Conservation (phyloP, 2,113 vertebrate genomes). For the Phalacrocorax carbo region DNA sequence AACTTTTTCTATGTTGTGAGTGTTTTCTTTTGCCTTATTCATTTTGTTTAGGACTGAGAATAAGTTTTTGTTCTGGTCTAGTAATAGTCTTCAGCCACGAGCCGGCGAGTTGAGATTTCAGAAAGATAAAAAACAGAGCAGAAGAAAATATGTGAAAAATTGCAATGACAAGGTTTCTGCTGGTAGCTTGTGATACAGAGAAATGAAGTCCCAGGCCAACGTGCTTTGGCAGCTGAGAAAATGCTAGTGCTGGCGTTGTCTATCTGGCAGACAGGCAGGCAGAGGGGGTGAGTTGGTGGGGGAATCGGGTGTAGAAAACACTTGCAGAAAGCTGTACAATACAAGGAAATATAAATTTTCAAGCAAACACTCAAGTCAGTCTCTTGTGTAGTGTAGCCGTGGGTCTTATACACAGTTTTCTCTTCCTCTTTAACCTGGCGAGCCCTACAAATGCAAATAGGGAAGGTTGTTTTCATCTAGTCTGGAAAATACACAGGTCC, state of each 20-base stretch:
- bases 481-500: not conserved
- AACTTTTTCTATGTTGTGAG: not conserved
- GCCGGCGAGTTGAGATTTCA: conserved; percentile 14
- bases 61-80: conserved; percentile 21
- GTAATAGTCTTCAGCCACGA: not conserved
- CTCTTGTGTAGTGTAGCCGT: not conserved
- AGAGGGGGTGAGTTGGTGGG: not conserved
- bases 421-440: not conserved
- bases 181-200: conserved; percentile 32
- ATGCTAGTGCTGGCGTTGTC: not conserved
- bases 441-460: not conserved
- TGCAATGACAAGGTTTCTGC: conserved; percentile 35
- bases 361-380: not conserved
- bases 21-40: not conserved
- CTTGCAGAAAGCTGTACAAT: not conserved
- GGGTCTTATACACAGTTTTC: not conserved
- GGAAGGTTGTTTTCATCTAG: not conserved
- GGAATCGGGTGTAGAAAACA: not conserved
- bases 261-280: conserved; percentile 14
- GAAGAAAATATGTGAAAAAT: conserved; percentile 51
- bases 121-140: conserved; percentile 14
- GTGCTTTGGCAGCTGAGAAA: not conserved
- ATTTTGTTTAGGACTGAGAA: conserved; percentile 1
- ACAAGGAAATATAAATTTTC: not conserved
- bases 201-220: conserved; percentile 34